phyloP scores from a whole-genome alignment of 2,113 vertebrate species.

The Bombycilla garrulus region DNA sequence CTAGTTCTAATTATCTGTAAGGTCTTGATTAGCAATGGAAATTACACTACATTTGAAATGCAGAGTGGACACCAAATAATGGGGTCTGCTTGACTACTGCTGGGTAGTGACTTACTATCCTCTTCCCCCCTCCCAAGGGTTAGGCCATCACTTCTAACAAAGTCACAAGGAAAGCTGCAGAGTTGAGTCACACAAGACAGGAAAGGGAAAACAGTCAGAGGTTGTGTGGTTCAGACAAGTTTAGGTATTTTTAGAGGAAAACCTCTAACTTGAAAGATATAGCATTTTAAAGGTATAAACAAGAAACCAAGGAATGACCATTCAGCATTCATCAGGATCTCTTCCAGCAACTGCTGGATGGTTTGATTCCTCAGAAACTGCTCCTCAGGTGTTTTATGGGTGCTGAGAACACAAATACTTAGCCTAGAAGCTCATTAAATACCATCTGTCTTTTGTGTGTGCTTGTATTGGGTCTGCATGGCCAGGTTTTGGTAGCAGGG shows the following conservation, averaged over 20 bases:
- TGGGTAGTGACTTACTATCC: neutral
- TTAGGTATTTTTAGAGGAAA: neutral
- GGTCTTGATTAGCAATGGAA: neutral
- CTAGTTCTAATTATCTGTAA: neutral
- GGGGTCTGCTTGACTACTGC: neutral
- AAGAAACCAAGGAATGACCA: neutral
- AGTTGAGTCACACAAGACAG: neutral
- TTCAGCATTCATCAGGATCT: neutral
- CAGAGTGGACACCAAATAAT: neutral
- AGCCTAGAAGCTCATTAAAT: neutral
- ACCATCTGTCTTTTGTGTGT: fast-evolving
- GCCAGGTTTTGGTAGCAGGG: neutral
- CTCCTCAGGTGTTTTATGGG: neutral
- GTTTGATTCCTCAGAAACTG: neutral
- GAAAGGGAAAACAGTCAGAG: neutral
- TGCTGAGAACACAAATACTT: neutral
- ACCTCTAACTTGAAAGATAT: neutral
- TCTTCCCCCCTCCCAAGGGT: neutral
- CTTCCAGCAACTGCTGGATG: neutral
- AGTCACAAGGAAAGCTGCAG: neutral
- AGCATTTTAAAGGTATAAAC: neutral
- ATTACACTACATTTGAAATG: neutral
- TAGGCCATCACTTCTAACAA: neutral
- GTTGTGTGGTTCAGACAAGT: neutral
- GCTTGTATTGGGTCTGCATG: neutral